phyloP scores from a whole-genome alignment of 1,140 invertebrate species.

The Ceratina calcarata region DNA sequence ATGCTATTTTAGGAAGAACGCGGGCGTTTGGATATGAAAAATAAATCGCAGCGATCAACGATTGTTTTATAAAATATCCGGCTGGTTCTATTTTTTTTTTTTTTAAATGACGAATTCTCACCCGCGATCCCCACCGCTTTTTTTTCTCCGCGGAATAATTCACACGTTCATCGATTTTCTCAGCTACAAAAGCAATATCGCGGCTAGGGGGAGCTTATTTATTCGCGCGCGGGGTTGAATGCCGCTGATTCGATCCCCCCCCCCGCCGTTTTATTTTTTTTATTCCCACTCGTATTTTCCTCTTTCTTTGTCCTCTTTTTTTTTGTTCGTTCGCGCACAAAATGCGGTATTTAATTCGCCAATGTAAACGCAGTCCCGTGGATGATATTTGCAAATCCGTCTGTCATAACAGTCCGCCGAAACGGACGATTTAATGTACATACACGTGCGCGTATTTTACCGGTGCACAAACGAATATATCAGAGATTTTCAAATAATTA shows the following conservation, averaged over 20 bases:
- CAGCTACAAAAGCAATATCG: slow-evolving; percentile 17
- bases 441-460: background rate
- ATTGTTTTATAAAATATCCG: slow-evolving; percentile 7
- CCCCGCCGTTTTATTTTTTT: background rate
- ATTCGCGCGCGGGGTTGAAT: slow-evolving; percentile 1
- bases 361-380: background rate
- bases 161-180: slow-evolving; percentile 29
- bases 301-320: background rate
- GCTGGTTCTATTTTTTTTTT: background rate
- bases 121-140: background rate
- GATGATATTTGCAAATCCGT: background rate
- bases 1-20: background rate
- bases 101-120: background rate
- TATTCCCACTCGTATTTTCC: background rate
- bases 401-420: background rate
- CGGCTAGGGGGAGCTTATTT: slow-evolving; percentile 4
- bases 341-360: background rate
- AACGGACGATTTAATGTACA: slow-evolving; percentile 19
- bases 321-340: background rate
- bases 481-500: too few relatives aligned
- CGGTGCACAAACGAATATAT: slow-evolving; percentile 15
- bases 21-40: too few relatives aligned
- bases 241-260: background rate
- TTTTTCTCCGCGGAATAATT: slow-evolving; percentile 18
- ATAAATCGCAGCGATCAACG: slow-evolving; percentile 21